Evolutionary conservation across 2,888 invertebrate species (phyloP).

Genomic region (Ypsolopha sequella): DNA sequence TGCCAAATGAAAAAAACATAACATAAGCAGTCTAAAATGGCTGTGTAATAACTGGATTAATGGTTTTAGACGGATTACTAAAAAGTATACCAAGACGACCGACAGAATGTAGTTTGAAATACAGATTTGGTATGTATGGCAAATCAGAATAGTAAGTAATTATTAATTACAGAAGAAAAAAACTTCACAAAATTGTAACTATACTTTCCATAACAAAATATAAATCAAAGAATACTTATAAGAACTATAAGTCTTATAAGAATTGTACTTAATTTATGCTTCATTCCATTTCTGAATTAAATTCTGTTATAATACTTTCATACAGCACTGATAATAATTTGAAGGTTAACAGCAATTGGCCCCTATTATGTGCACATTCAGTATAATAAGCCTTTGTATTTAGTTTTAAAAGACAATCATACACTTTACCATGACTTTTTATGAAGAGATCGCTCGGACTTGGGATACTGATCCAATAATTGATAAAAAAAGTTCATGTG

Average conservation of each 20-base stretch:
- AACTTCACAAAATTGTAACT: neutral
- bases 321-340: slow-evolving; percentile 22
- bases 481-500: no score
- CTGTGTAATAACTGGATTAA: no score
- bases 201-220: neutral
- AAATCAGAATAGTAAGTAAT: neutral
- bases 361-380: slow-evolving; percentile 18
- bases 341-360: slow-evolving; percentile 23
- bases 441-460: no score
- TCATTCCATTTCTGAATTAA: neutral
- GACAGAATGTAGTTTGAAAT: neutral
- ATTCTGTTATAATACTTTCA: slow-evolving; percentile 6
- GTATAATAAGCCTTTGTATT: slow-evolving; percentile 16
- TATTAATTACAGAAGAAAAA: neutral
- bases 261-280: neutral
- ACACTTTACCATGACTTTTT: no score
- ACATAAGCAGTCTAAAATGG: neutral
- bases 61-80: neutral
- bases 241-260: neutral
- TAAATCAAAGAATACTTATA: no score
- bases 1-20: no score
- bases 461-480: no score
- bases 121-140: no score
- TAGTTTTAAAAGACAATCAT: neutral
- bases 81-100: neutral